A percentile compares a stretch with the other conserved stretches of the same genome.
Conservation (phyloP, 2,797 vertebrate species). For the Agapornis canus region DNA sequence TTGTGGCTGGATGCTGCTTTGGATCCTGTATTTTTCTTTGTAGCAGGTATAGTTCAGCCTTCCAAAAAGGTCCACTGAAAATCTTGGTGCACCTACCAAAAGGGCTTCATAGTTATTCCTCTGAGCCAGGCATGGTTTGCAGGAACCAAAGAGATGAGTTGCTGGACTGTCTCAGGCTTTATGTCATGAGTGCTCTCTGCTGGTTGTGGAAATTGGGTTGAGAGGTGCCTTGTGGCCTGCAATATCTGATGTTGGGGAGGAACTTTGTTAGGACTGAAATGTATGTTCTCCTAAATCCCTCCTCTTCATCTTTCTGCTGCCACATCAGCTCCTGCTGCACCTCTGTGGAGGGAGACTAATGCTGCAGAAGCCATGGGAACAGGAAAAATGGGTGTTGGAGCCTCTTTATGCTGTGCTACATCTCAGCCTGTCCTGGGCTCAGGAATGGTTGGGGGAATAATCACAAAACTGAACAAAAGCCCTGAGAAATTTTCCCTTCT, state of each 20-base stretch:
- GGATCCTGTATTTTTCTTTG: background rate
- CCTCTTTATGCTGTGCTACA: background rate
- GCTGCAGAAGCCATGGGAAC: background rate
- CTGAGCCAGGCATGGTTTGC: background rate
- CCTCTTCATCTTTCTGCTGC: background rate
- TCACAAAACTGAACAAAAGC: background rate
- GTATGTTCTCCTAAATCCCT: background rate
- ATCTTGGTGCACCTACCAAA: background rate
- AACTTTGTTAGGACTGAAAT: background rate
- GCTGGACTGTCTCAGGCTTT: background rate
- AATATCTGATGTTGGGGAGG: background rate
- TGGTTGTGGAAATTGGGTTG: accelerated
- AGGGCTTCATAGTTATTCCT: background rate
- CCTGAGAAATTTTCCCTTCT: background rate
- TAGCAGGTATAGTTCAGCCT: background rate
- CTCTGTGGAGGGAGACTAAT: background rate
- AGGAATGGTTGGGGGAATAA: background rate
- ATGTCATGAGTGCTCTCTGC: background rate
- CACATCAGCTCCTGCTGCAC: background rate
- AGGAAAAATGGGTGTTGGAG: background rate
- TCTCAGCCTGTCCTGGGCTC: background rate
- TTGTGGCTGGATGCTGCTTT: background rate
- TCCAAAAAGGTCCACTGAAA: background rate
- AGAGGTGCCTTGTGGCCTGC: background rate
- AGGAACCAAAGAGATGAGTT: background rate